phyloP scores from a whole-genome alignment of 2,888 invertebrate species.

The Thereva nobilitata region DNA sequence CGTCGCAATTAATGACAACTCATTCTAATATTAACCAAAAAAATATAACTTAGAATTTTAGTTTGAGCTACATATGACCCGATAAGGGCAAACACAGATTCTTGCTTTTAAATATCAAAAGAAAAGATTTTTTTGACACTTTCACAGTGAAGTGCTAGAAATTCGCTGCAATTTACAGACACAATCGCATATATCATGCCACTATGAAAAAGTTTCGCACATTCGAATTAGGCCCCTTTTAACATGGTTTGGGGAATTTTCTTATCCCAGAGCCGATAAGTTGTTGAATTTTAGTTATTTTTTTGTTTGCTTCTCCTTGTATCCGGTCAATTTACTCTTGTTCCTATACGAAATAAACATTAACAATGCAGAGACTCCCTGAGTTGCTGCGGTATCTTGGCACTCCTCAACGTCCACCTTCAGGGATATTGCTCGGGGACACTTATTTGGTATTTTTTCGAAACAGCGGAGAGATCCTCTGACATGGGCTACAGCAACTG shows the following conservation, averaged over 20 bases:
- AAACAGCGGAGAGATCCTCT: constrained; percentile 91
- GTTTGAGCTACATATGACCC: too few relatives aligned
- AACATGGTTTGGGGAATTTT: constrained; percentile 82
- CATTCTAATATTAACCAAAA: too few relatives aligned
- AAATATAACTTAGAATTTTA: too few relatives aligned
- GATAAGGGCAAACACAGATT: too few relatives aligned
- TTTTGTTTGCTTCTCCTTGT: constrained; percentile 83
- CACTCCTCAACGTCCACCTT: constrained; percentile 92
- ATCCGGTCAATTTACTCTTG: constrained; percentile 81
- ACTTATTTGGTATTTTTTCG: constrained; percentile 84
- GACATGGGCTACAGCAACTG: constrained; percentile 97
- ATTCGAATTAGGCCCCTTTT: too few relatives aligned
- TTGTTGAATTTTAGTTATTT: constrained; percentile 84
- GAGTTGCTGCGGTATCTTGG: constrained; percentile 81
- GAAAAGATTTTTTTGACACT: too few relatives aligned
- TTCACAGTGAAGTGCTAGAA: too few relatives aligned
- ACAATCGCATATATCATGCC: too few relatives aligned
- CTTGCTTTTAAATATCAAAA: too few relatives aligned
- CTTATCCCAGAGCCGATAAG: constrained; percentile 71
- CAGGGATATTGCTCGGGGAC: constrained; percentile 85
- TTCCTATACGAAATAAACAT: constrained; percentile 96
- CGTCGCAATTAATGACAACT: too few relatives aligned
- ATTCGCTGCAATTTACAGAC: too few relatives aligned
- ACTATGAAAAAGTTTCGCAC: too few relatives aligned
- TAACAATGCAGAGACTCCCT: constrained; percentile 96